Evolutionary conservation across 2,888 invertebrate genomes (phyloP).

Genomic region (Eurois occulta): DNA sequence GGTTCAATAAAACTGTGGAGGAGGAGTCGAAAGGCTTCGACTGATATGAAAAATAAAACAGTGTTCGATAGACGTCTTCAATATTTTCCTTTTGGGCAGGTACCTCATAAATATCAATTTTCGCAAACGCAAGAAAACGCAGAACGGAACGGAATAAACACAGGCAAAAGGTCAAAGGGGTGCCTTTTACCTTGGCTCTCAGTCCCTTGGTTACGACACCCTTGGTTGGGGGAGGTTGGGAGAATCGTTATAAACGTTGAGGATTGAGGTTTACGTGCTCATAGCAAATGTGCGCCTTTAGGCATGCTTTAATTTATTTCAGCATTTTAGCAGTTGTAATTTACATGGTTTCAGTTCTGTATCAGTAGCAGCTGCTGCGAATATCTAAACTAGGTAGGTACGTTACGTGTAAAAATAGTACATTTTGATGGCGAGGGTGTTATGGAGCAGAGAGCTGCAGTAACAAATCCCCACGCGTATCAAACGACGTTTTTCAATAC

Average conservation of each 20-base stretch:
- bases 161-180: background rate
- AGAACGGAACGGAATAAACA: background rate
- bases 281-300: background rate
- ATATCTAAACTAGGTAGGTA: too few species aligned
- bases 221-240: background rate
- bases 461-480: too few species aligned
- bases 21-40: background rate
- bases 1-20: background rate
- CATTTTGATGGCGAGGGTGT: too few species aligned
- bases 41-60: background rate
- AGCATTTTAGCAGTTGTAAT: background rate
- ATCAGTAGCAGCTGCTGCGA: background rate
- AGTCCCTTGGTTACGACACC: conserved; percentile 8
- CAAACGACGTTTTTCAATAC: too few species aligned
- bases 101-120: background rate
- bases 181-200: conserved; percentile 15
- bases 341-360: background rate
- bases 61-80: background rate
- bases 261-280: background rate
- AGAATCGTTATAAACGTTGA: background rate
- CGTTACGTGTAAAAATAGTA: too few species aligned
- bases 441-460: too few species aligned
- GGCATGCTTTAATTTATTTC: conserved; percentile 2
- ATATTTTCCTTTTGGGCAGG: background rate
- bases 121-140: too few species aligned